Percentiles rank a stretch among this genome's conserved stretches.
These are phyloP conservation scores for Hippocampus barbouri DNA, from an alignment of 2,113 vertebrate species.

Conservation along the genomic window DNA sequence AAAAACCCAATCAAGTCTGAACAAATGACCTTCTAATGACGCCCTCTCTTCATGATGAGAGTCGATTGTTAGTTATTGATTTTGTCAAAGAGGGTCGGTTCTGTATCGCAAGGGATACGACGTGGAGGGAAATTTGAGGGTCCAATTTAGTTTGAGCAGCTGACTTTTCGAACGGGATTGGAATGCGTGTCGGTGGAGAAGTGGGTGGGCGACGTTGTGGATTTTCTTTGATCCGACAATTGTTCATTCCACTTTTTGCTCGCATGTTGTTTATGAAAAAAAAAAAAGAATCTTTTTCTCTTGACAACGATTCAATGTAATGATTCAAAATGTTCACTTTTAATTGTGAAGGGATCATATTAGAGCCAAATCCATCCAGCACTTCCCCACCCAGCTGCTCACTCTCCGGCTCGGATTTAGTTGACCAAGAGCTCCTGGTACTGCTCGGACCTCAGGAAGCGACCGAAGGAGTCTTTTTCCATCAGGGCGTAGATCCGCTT, in stretches of 20 bases:
- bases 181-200: background rate
- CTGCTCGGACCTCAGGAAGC: constrained; percentile 85
- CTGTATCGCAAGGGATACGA: background rate
- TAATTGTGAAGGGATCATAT: background rate
- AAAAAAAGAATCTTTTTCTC: background rate
- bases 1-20: no score
- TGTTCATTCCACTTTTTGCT: no score
- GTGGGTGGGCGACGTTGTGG: background rate
- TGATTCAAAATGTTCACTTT: background rate
- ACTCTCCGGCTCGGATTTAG: constrained; percentile 30
- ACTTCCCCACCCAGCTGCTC: constrained; percentile 7
- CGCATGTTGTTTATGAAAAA: background rate
- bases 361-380: constrained; percentile 1
- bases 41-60: no score
- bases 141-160: background rate
- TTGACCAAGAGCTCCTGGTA: constrained; percentile 81
- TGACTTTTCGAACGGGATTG: background rate
- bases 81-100: background rate
- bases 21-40: background rate
- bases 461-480: constrained; percentile 95
- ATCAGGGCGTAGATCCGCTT: constrained; percentile 88
- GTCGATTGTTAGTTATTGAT: background rate
- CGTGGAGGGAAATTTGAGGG: background rate
- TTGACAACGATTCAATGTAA: background rate
- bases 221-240: background rate